Conservation (phyloP, 2,888 invertebrate genomes). For the Hesperia comma region DNA sequence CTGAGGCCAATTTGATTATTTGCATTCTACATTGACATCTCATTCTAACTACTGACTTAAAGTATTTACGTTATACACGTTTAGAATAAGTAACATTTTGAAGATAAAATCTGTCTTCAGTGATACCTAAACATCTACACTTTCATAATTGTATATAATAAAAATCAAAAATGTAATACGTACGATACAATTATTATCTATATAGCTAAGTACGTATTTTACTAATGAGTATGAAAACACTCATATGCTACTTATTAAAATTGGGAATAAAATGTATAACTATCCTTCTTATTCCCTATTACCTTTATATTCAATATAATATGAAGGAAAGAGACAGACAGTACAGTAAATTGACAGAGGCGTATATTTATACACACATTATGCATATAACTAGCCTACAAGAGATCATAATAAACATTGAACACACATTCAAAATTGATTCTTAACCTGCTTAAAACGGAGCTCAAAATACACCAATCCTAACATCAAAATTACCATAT, state of each 20-base stretch:
- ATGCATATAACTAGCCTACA: conserved; percentile 73
- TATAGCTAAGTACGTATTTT: conserved; percentile 16
- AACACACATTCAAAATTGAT: conserved; percentile 45
- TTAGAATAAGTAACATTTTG: too few species aligned
- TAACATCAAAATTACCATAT: neutral
- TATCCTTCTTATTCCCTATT: conserved; percentile 53
- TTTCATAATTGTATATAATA: neutral
- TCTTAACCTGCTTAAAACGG: conserved; percentile 4
- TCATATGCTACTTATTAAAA: conserved; percentile 10
- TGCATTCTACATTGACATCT: too few species aligned
- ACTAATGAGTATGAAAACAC: conserved; percentile 24
- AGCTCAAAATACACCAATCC: conserved; percentile 9
- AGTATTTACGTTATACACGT: too few species aligned
- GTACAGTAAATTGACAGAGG: conserved; percentile 49
- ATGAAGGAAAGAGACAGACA: conserved; percentile 69
- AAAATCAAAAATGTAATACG: neutral
- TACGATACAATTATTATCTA: conserved; percentile 1
- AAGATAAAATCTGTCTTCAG: too few species aligned
- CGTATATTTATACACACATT: conserved; percentile 69
- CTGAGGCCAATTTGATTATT: too few species aligned
- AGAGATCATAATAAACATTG: conserved; percentile 42
- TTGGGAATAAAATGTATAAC: conserved; percentile 35
- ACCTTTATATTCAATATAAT: conserved; percentile 71
- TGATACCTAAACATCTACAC: neutral
- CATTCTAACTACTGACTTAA: too few species aligned